Conservation (phyloP, 2,113 vertebrate genomes). For the Thryonomys swinderianus region DNA sequence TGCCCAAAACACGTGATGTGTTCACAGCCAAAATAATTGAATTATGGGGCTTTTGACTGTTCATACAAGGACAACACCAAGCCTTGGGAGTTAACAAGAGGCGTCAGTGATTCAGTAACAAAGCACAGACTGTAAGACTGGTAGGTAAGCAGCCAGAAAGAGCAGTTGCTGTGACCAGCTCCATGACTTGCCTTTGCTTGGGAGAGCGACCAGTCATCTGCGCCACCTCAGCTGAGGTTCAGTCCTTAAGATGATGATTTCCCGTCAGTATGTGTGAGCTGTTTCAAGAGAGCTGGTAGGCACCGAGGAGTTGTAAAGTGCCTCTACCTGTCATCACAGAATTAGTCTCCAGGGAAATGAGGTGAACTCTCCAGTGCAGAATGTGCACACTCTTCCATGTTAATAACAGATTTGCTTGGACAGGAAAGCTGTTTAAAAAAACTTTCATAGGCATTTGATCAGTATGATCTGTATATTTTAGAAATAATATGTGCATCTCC, state of each 20-base stretch:
- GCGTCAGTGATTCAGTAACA: conserved; percentile 57
- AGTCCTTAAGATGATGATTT: background rate
- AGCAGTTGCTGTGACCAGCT: conserved; percentile 5
- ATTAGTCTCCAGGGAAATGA: conserved; percentile 17
- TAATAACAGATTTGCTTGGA: background rate
- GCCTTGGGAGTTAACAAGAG: conserved; percentile 43
- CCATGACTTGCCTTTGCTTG: conserved; percentile 29
- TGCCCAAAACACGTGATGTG: conserved; percentile 55
- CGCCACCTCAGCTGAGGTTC: background rate
- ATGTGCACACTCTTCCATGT: background rate
- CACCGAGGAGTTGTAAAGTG: background rate
- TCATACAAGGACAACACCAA: conserved; percentile 2
- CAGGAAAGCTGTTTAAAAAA: background rate
- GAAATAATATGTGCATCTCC: background rate
- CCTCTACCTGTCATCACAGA: background rate
- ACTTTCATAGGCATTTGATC: background rate
- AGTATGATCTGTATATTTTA: background rate
- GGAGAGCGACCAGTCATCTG: background rate
- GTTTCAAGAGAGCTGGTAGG: background rate
- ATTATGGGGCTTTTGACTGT: conserved; percentile 46
- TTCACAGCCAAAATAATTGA: conserved; percentile 70
- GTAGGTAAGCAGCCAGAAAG: background rate
- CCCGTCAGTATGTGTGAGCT: background rate
- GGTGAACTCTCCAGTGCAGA: background rate
- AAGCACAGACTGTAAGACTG: conserved; percentile 43